A percentile compares a stretch with the other conserved stretches of the same genome.
Evolutionary conservation across 2,888 invertebrate species (phyloP).

Genomic region (Lingula anatina): DNA sequence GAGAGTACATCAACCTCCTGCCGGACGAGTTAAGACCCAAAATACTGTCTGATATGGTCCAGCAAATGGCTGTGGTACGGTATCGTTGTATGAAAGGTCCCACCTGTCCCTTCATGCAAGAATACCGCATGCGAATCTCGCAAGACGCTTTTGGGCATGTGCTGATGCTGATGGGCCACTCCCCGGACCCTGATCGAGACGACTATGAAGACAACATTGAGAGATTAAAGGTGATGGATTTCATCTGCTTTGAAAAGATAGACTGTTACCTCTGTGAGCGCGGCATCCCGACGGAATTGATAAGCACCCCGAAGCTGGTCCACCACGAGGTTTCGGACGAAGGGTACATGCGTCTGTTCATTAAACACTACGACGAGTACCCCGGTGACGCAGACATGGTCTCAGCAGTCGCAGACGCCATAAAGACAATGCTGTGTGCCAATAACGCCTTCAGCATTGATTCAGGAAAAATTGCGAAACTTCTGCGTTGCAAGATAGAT

Average conservation of each 20-base stretch:
- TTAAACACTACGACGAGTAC: not conserved
- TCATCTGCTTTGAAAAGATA: not conserved
- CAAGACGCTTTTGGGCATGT: not conserved
- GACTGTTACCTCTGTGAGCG: no score
- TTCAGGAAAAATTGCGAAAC: not conserved
- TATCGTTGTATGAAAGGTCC: not conserved
- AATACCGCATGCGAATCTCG: not conserved
- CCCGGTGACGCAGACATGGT: not conserved
- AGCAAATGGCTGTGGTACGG: not conserved
- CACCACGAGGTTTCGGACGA: no score
- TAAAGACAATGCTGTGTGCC: not conserved
- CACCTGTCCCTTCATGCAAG: not conserved
- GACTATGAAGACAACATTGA: not conserved
- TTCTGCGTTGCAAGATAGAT: no score
- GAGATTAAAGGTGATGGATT: not conserved
- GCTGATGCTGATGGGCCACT: not conserved
- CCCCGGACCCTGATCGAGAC: not conserved
- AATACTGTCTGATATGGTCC: not conserved
- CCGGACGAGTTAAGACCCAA: not conserved
- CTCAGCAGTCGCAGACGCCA: not conserved
- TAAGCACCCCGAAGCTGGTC: no score
- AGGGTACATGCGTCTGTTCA: no score
- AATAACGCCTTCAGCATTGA: not conserved
- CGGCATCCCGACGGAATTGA: no score
- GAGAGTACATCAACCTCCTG: not conserved